Conservation (phyloP, 2,888 invertebrate species). For the Dichetophora obliterata region DNA sequence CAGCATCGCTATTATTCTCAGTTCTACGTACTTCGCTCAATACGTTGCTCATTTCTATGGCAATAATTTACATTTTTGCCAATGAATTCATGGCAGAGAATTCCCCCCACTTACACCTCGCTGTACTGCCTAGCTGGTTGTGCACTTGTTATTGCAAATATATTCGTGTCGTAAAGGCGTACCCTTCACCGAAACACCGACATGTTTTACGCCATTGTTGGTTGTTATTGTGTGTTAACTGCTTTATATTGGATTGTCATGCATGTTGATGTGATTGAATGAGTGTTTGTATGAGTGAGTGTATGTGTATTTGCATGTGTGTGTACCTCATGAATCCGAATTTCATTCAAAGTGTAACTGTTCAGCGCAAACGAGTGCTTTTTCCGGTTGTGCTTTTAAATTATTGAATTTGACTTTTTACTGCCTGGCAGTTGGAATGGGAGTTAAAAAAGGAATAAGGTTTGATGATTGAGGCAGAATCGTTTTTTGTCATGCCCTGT, state of each 20-base stretch:
- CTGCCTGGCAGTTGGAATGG: slow-evolving; percentile 36
- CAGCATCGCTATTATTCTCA: background rate
- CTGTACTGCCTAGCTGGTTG: background rate
- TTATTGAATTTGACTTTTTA: slow-evolving; percentile 58
- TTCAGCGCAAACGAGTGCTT: slow-evolving; percentile 54
- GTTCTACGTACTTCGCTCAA: background rate
- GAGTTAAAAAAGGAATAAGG: too few species aligned
- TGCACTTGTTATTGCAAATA: slow-evolving; percentile 22
- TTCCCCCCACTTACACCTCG: background rate
- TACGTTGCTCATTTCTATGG: too few species aligned
- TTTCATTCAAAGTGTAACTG: slow-evolving; percentile 64
- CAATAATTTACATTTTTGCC: too few species aligned
- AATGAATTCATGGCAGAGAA: background rate
- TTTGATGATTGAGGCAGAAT: too few species aligned
- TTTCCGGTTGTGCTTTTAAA: slow-evolving; percentile 62
- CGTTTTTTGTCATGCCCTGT: background rate
- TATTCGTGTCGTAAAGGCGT: slow-evolving; percentile 21
- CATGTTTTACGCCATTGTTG: slow-evolving; percentile 42
- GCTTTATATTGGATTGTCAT: slow-evolving; percentile 19
- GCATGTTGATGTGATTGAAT: slow-evolving; percentile 29
- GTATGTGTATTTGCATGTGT: slow-evolving; percentile 44
- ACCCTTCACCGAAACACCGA: slow-evolving; percentile 44
- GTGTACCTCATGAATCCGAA: slow-evolving; percentile 57
- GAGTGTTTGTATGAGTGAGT: slow-evolving; percentile 46
- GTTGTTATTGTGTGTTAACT: slow-evolving; percentile 58